phyloP scores from a whole-genome alignment of 2,113 vertebrate genomes.

The Mesoclemmys tuberculata region DNA sequence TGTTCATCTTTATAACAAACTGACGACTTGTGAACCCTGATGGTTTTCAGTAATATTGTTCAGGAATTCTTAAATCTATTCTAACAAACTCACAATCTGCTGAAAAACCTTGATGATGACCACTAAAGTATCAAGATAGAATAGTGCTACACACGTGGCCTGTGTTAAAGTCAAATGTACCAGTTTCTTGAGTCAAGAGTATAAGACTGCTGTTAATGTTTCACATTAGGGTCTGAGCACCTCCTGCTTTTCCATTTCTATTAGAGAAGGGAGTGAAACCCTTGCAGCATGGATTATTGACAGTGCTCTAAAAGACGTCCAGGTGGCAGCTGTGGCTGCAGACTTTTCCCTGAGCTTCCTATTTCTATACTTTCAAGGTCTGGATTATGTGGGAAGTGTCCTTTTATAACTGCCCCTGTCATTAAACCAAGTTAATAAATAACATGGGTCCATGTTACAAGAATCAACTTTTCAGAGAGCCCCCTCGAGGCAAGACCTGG shows the following conservation, averaged over 20 bases:
- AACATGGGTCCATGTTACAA: neutral
- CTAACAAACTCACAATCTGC: conserved; percentile 4
- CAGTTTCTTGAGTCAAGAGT: neutral
- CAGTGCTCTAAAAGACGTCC: neutral
- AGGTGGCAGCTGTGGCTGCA: neutral
- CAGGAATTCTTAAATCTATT: conserved; percentile 16
- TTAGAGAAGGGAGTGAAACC: neutral
- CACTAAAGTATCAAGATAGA: neutral
- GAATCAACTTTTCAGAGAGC: neutral
- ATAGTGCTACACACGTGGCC: neutral
- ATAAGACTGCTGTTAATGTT: neutral
- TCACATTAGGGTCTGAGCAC: neutral
- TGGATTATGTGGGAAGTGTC: neutral
- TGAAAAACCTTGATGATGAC: neutral
- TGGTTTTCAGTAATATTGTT: conserved; percentile 17
- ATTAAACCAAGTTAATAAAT: neutral
- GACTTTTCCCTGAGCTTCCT: neutral
- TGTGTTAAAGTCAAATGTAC: neutral
- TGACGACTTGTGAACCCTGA: conserved; percentile 12
- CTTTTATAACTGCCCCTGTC: neutral
- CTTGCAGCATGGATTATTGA: neutral
- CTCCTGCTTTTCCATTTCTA: neutral
- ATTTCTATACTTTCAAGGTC: neutral
- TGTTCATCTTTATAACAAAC: conserved; percentile 39
- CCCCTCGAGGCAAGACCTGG: neutral